These are phyloP conservation scores for Tetragnatha montana DNA, from an alignment of 2,888 invertebrate species.

Conservation along the genomic window DNA sequence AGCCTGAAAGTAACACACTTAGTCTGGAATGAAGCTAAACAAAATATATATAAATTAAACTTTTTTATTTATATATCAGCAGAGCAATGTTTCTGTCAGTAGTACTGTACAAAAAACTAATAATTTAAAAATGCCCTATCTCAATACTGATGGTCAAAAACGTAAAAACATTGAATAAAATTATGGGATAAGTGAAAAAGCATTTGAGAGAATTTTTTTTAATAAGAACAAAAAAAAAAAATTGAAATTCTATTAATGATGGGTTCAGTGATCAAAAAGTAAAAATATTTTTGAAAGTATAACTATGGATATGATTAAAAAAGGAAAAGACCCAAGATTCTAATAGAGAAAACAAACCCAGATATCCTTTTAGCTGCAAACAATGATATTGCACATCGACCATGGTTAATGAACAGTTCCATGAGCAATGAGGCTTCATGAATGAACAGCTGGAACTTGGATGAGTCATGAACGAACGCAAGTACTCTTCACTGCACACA, in stretches of 20 bases:
- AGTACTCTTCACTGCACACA: slow-evolving; percentile 16
- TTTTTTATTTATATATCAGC: slow-evolving; percentile 36
- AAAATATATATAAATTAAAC: slow-evolving; percentile 35
- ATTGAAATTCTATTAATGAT: neutral
- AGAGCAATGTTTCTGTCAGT: slow-evolving; percentile 24
- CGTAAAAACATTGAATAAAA: neutral
- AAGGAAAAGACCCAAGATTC: neutral
- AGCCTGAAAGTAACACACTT: neutral
- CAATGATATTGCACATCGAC: slow-evolving; percentile 41
- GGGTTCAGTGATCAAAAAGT: neutral
- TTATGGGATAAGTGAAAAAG: neutral
- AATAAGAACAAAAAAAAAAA: too few species aligned
- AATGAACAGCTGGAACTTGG: neutral
- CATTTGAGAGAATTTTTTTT: neutral
- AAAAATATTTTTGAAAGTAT: too few species aligned
- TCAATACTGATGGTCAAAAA: slow-evolving; percentile 19
- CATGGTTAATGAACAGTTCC: slow-evolving; percentile 19
- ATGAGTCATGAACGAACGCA: slow-evolving; percentile 17
- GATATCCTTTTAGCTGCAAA: neutral
- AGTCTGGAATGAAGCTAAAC: neutral
- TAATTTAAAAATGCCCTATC: slow-evolving; percentile 45
- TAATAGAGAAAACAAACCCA: slow-evolving; percentile 9
- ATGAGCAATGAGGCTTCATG: slow-evolving; percentile 22
- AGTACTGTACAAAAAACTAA: slow-evolving; percentile 44
- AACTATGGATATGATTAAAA: neutral